phyloP scores from a whole-genome alignment of 1,140 invertebrate species.

The Ceratina australensis region DNA sequence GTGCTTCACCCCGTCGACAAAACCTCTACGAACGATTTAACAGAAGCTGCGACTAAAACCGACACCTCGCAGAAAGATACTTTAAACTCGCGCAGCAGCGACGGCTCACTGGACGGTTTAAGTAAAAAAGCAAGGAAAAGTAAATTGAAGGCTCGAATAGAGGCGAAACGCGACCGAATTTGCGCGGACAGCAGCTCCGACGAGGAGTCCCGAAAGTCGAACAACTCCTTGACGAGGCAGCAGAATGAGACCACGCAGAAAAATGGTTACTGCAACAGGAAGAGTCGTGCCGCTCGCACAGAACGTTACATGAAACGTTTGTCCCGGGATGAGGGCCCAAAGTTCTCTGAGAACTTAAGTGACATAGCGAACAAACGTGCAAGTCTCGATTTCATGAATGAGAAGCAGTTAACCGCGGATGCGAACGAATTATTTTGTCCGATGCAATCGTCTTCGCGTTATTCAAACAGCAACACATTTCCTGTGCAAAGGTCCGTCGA shows the following conservation, averaged over 20 bases:
- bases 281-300: constrained; percentile 85
- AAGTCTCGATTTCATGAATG: constrained; percentile 22
- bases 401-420: constrained; percentile 42
- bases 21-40: background rate
- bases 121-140: constrained; percentile 81
- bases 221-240: constrained; percentile 83
- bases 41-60: background rate
- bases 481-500: constrained; percentile 43
- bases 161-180: constrained; percentile 83
- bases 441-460: constrained; percentile 31
- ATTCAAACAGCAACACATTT: constrained; percentile 29
- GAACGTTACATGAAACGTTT: constrained; percentile 88
- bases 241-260: constrained; percentile 82
- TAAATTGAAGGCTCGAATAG: constrained; percentile 82
- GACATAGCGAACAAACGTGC: constrained; percentile 18
- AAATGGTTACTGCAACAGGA: constrained; percentile 80
- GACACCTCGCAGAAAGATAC: constrained; percentile 37
- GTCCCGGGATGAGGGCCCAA: constrained; percentile 83
- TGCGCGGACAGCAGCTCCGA: constrained; percentile 86
- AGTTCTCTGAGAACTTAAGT: constrained; percentile 53
- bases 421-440: constrained; percentile 30
- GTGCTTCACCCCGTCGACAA: constrained; percentile 47
- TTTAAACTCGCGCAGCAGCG: constrained; percentile 71
- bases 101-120: constrained; percentile 79
- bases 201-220: constrained; percentile 84